phyloP scores from a whole-genome alignment of 2,888 invertebrate species.

The Rhagium mordax region DNA sequence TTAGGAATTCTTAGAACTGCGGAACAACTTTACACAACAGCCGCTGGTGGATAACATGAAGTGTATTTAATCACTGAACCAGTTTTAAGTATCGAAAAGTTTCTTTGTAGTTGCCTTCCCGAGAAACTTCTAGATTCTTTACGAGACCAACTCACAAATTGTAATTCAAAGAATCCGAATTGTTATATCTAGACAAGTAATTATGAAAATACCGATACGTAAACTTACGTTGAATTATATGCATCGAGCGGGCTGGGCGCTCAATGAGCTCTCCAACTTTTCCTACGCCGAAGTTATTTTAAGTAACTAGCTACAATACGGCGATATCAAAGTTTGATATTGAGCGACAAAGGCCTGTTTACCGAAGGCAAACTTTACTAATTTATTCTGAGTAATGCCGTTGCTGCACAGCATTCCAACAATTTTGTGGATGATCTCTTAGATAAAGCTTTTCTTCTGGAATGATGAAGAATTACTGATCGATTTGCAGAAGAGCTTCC shows the following conservation, averaged over 20 bases:
- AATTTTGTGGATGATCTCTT: too few species aligned
- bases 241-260: not conserved
- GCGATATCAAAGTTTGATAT: not conserved
- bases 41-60: slow-evolving; percentile 35
- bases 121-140: slow-evolving; percentile 48
- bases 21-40: slow-evolving; percentile 13
- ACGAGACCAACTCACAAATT: slow-evolving; percentile 32
- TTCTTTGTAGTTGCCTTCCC: slow-evolving; percentile 49
- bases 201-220: slow-evolving; percentile 21
- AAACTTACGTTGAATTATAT: not conserved
- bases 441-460: too few species aligned
- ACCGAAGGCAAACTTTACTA: not conserved
- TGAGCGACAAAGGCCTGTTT: not conserved
- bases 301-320: not conserved
- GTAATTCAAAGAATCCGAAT: slow-evolving; percentile 29
- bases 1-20: slow-evolving; percentile 15
- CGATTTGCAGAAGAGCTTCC: too few species aligned
- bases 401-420: too few species aligned
- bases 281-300: not conserved
- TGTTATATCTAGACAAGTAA: slow-evolving; percentile 18
- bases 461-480: too few species aligned
- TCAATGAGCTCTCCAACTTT: not conserved
- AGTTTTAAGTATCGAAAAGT: slow-evolving; percentile 52
- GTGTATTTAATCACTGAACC: slow-evolving; percentile 55
- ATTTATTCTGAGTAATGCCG: not conserved